Evolutionary conservation across 2,797 vertebrate genomes (phyloP), one percentile per base, ranked within the genome.

Genomic region (Falco peregrinus): DNA sequence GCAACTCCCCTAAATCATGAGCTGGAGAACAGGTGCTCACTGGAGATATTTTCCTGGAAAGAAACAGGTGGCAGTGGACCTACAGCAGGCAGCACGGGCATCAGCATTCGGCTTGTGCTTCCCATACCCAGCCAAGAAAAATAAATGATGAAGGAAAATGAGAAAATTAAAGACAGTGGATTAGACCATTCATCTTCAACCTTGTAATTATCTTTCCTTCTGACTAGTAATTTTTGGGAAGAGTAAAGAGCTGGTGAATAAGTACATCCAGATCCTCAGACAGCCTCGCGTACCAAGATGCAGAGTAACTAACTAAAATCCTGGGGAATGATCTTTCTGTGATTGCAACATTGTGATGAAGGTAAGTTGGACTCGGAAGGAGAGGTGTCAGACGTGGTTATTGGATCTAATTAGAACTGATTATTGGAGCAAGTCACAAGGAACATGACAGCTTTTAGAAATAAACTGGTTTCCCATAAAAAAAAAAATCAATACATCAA

Each of bases 181-280:
- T 96, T 90, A 92, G 47, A 53, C 79, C 33, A 33, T 89, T 97
- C 76, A 94, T 97, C 94, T 96, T 96, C 45, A 95, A 39, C 65
- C 10, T 67, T 90, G 35, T 59, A 97, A 97, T 97, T 96, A 95
- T 94, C 67, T 92, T 84, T 95, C 26, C 43, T 92, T 97, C 51
- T 90, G 64, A 84, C 64, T 87, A 94, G 92, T 80, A 94, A 79
- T 84, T 96, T 83, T 65, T 63, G 18, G n/a, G 64, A 63, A 90
- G 61, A 6, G 28, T n/a, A 75, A 94, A 28, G 51, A 93, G 45
- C 28, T 20, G 37, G 18, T 81, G 84, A 87, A 25, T 56, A 91
- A 96, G 81, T 77, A 47, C 6, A 70, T 6, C 3, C 61, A 59
- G 45, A 53, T 76, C 60, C 50, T 91, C 50, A 91, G 43, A 60